Evolutionary conservation across 2,113 vertebrate genomes (phyloP).

Genomic region (Danio rerio): DNA sequence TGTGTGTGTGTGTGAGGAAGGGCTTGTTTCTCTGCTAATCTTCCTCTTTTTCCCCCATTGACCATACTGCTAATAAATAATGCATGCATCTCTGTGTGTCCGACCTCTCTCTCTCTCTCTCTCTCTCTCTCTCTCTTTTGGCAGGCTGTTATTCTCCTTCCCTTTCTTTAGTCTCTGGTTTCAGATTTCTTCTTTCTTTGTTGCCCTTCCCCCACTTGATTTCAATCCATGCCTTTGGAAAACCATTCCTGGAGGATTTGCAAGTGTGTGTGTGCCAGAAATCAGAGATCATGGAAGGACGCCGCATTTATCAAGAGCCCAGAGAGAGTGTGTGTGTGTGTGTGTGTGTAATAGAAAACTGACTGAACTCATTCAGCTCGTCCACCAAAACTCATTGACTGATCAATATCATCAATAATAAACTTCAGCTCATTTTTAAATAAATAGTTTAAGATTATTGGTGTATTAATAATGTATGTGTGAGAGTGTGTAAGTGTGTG

Average conservation of each 20-base stretch:
- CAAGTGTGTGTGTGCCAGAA: slow-evolving; percentile 38
- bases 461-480: too few species aligned
- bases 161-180: slow-evolving; percentile 7
- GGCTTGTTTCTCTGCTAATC: slow-evolving; percentile 41
- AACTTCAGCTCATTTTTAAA: too few species aligned
- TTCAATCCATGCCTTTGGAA: slow-evolving; percentile 42
- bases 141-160: slow-evolving; percentile 11
- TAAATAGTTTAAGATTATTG: too few species aligned
- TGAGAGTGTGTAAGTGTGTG: too few species aligned
- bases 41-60: slow-evolving; percentile 32
- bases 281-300: slow-evolving; percentile 52
- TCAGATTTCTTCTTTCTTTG: not conserved
- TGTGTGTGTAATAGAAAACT: not conserved
- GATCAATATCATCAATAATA: too few species aligned
- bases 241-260: slow-evolving; percentile 54
- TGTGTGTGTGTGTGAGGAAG: slow-evolving; percentile 40
- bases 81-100: slow-evolving; percentile 61
- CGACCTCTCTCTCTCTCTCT: slow-evolving; percentile 28
- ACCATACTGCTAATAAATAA: slow-evolving; percentile 67
- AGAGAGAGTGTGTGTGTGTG: not conserved
- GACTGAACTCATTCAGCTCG: not conserved
- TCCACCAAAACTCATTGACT: too few species aligned
- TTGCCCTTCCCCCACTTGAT: slow-evolving; percentile 30
- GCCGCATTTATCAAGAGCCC: slow-evolving; percentile 30
- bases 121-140: slow-evolving; percentile 28